Evolutionary conservation across 1,140 invertebrate species (phyloP).

Genomic region (Drosophila bipectinata): DNA sequence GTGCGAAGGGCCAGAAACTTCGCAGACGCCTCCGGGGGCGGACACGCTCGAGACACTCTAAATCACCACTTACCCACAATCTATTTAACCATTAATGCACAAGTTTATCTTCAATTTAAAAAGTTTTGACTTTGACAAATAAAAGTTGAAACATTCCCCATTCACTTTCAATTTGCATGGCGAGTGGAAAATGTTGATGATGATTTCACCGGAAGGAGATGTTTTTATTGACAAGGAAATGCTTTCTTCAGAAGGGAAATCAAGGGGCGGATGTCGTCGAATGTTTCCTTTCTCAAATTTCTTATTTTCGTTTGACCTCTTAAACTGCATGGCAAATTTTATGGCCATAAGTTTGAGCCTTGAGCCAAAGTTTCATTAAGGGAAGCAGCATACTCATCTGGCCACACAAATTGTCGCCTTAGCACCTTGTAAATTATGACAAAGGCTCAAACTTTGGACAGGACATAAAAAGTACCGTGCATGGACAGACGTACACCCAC

Average conservation of each 20-base stretch:
- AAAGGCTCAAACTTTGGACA: constrained; percentile 48
- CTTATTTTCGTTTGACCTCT: constrained; percentile 18
- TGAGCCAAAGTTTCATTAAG: constrained; percentile 8
- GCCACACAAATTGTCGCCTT: constrained; percentile 71
- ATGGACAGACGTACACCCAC: constrained; percentile 13
- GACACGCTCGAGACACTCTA: constrained; percentile 3
- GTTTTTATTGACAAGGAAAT: constrained; percentile 57
- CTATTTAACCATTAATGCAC: constrained; percentile 34
- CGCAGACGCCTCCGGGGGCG: not conserved
- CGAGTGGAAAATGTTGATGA: constrained; percentile 17
- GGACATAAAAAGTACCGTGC: constrained; percentile 56
- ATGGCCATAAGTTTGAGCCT: constrained; percentile 7
- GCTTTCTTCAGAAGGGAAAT: constrained; percentile 36
- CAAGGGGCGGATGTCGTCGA: constrained; percentile 55
- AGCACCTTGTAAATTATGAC: constrained; percentile 77
- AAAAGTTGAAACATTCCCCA: constrained; percentile 25
- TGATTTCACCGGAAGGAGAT: constrained; percentile 41
- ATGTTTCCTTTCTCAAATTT: constrained; percentile 20
- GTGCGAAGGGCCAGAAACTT: constrained; percentile 11
- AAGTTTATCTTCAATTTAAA: constrained; percentile 36
- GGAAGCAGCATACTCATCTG: constrained; percentile 5
- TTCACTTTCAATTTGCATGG: constrained; percentile 47
- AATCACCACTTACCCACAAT: constrained; percentile 7
- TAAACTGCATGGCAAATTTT: constrained; percentile 20
- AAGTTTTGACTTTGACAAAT: constrained; percentile 35